Percentiles rank a stretch among this genome's conserved stretches.
Conservation (phyloP, 2,113 vertebrate species). For the Paralichthys olivaceus region DNA sequence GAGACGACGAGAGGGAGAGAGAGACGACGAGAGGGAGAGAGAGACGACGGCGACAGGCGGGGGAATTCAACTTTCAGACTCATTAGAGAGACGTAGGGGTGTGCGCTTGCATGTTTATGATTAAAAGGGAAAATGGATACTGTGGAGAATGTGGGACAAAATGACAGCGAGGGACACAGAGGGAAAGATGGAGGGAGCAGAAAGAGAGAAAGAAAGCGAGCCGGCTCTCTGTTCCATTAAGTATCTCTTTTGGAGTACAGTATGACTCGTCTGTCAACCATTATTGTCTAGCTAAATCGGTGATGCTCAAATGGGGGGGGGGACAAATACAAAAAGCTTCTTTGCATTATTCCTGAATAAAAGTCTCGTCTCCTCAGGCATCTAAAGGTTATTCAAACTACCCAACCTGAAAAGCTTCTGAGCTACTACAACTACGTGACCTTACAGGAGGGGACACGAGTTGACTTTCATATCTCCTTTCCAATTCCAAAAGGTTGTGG, state of each 20-base stretch:
- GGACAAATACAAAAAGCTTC: neutral
- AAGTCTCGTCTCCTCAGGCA: neutral
- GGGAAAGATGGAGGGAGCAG: neutral
- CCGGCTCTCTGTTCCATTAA: neutral
- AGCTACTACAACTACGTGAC: neutral
- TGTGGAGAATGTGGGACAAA: slow-evolving; percentile 10
- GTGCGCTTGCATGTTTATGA: slow-evolving; percentile 33
- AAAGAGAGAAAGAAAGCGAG: neutral
- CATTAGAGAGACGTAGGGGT: slow-evolving; percentile 49
- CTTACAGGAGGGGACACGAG: neutral
- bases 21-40: neutral
- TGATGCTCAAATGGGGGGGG: neutral
- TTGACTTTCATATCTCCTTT: neutral
- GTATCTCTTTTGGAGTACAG: neutral
- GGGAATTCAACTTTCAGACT: slow-evolving; percentile 46
- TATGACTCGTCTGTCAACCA: neutral
- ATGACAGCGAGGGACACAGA: neutral
- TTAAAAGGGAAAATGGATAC: slow-evolving; percentile 15
- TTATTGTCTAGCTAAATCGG: neutral
- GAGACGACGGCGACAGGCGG: neutral
- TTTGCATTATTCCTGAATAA: neutral
- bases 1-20: neutral
- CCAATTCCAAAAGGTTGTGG: neutral
- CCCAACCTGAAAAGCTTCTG: neutral
- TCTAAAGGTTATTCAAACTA: neutral